Base-by-base conservation (phyloP, 2,797 vertebrate species). In the Sebastes melanostomus region DNA sequence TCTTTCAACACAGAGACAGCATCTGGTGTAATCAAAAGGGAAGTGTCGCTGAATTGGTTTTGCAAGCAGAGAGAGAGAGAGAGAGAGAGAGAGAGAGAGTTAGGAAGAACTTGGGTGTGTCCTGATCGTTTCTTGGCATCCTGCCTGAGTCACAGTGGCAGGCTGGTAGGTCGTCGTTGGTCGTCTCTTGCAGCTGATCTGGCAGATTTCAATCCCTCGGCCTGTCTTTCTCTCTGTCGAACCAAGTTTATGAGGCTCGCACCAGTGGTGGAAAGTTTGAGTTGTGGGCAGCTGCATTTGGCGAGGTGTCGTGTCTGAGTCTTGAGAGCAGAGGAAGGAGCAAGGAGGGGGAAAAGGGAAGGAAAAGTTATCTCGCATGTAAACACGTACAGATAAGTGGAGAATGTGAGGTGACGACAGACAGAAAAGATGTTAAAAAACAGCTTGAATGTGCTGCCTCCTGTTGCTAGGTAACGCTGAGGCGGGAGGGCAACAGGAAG, bases 401-500 rank as follows among this genome's bases (percentile, higher is more conserved):
- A 54, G 24, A 58, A 38, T 20, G 20, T 16, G 56, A 54, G 5
- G 30, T 38, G 58, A 22, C 6, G 42, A 29, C 9, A 12, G 11
- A 42, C 8, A 3, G n/a, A 69, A 55, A 24, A 32, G 8, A 36
- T 36, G 22, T 3, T 24, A 25, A 58, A 18, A 18, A 27, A 36
- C 27, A 60, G 25, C 77, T 84, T 63, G 85, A 90, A 78, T 84
- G 72, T 77, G 87, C 90, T 91, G 87, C 82, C 83, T 95, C 92
- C 88, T 86, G 95, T 96, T 96, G 94, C 94, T 93, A 86, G 88
- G 95, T 88, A 75, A 94, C 87, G 0, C 24, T 3, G 59, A 56
- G 83, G 85, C 83, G 79, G 89, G 86, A 85, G 89, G 85, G 88
- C 80, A 88, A 88, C 95, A 96, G 94, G 94, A 96, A 94, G 94